Evolutionary conservation across 35 echinoderm and acorn worm species (phyloP).

Genomic region (Heliocidaris tuberculata): DNA sequence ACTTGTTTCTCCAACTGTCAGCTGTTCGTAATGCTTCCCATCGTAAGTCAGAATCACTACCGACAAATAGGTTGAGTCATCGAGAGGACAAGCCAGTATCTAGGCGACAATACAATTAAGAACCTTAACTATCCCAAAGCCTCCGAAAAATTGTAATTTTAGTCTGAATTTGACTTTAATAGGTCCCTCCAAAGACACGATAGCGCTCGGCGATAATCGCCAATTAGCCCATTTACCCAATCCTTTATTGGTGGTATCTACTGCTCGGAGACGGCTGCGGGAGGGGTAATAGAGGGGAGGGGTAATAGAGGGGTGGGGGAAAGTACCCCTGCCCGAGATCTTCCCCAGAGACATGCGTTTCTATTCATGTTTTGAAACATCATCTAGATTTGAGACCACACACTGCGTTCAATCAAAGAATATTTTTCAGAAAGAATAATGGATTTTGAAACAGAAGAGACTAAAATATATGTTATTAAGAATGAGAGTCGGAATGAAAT

Average conservation of each 20-base stretch:
- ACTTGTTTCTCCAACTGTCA: neutral
- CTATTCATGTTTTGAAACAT: no score
- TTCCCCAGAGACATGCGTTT: neutral
- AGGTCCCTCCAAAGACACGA: neutral
- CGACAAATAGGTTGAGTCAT: neutral
- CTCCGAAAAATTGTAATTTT: constrained; percentile 40
- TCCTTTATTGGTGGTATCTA: neutral
- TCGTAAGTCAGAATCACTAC: neutral
- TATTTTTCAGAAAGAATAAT: no score
- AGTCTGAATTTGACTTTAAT: constrained; percentile 15
- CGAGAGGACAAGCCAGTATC: neutral
- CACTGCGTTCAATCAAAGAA: no score
- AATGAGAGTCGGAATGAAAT: no score
- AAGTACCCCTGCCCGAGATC: neutral
- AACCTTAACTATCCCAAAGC: neutral
- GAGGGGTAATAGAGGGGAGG: neutral
- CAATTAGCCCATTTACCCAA: constrained; percentile 23
- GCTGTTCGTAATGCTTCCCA: neutral
- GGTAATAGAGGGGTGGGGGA: neutral
- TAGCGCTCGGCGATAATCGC: neutral
- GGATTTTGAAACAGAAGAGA: no score
- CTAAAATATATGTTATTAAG: no score
- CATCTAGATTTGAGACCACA: no score
- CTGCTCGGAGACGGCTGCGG: neutral
- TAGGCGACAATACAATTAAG: constrained; percentile 35